These are phyloP conservation scores for Zingel zingel DNA, from an alignment of 2,113 vertebrate genomes.

Conservation along the genomic window DNA sequence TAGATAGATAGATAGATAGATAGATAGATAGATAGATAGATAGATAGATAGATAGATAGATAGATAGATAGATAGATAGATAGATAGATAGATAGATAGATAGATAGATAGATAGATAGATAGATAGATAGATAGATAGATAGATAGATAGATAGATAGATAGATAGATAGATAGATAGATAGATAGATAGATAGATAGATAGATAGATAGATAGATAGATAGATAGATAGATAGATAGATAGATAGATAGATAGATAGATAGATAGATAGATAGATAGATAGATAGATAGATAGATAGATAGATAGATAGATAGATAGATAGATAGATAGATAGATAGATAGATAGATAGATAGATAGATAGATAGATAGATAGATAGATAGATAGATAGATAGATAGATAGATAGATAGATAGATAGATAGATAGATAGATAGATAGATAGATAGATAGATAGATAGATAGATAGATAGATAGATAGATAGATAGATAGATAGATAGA, in stretches of 20 bases:
- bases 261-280: not conserved
- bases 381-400: not conserved
- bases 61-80: not conserved
- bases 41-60: not conserved
- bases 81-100: not conserved
- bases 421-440: not conserved
- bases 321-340: not conserved
- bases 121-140: not conserved
- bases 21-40: not conserved
- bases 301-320: not conserved
- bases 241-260: not conserved
- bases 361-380: not conserved
- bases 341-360: not conserved
- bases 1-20: not conserved
- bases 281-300: not conserved
- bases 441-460: not conserved
- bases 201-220: not conserved
- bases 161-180: not conserved
- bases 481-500: not conserved
- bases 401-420: not conserved
- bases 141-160: not conserved
- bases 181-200: not conserved
- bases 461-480: not conserved
- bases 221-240: not conserved
- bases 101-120: not conserved